Base-by-base conservation (phyloP, 2,888 invertebrate genomes). In the Imbricaverruca yamaguchii region DNA sequence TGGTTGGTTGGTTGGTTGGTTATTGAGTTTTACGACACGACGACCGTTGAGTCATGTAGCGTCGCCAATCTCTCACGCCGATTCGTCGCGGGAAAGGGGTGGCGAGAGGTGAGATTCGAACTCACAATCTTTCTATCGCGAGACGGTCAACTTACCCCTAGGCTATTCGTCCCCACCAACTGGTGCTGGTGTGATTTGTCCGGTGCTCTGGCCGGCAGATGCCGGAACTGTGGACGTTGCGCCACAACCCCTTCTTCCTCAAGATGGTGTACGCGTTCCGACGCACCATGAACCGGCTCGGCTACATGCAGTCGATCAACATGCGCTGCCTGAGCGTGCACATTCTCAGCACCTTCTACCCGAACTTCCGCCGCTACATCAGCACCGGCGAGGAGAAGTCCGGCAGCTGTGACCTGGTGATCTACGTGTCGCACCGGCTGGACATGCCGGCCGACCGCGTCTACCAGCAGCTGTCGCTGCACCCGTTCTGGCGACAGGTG, bases 301-400 rank as follows among this genome's bases (percentile, higher is more conserved):
- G 6, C 6, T 74, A 74, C 74, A 15, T 74, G 53, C 53, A 18
- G 15, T 39, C 74, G 15, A 18, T 53, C 74, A 74, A 74, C 74
- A 74, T 74, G 74, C 74, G 74, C 74, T 74, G 74, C 53, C 8
- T 74, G 18, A 53, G 74, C 53, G 74, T 74, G 74, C 74, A 74
- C 53, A 25, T 74, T 18, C 53, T 74, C 18, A 74, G 39, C 18
- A 21, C 74, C 4, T 53, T 39, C 53, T 53, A 53, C 53, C 53
- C 53, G 18, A 0, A 39, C 39, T 74, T 74, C 53, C 74, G 74
- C 1, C 74, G 74, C 53, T 53, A 53, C 74, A 53, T 74, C 53
- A 74, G 74, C 74, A 74, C 74, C 21, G 74, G 74, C 53, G 74
- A 74, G 53, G 74, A 74, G 21, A 12, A 15, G 18, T 53, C 15